These are phyloP conservation scores for Linurgus olivaceus DNA, from an alignment of 2,797 vertebrate genomes.

Conservation along the genomic window DNA sequence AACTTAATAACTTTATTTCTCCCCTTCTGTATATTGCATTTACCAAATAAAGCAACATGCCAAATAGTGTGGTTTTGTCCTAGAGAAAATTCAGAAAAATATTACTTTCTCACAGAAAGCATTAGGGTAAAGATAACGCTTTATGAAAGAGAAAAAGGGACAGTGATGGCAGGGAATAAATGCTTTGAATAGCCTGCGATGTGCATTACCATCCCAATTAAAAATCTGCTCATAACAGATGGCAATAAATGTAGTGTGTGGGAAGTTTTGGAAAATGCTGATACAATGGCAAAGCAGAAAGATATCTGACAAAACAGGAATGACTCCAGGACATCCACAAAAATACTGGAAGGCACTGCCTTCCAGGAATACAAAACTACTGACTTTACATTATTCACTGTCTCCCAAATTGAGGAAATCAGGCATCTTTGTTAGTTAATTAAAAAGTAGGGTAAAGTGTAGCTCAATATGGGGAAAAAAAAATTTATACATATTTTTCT, in stretches of 20 bases:
- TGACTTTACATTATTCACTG: constrained; percentile 2
- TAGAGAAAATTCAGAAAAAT: not conserved
- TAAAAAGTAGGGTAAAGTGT: not conserved
- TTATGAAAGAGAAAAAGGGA: not conserved
- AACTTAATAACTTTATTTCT: not conserved
- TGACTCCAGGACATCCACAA: not conserved
- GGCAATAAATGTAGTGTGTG: not conserved
- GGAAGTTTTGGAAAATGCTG: constrained; percentile 20
- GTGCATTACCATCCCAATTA: not conserved
- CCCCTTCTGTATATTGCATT: not conserved
- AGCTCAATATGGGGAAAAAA: not conserved
- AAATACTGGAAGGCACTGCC: not conserved
- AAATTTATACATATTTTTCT: not conserved
- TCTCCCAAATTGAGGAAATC: not conserved
- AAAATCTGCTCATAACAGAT: constrained; percentile 2
- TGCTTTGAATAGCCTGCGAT: not conserved
- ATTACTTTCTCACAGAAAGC: not conserved
- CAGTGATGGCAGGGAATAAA: not conserved
- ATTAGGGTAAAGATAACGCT: not conserved
- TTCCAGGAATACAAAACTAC: constrained; percentile 17
- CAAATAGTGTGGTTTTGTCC: not conserved
- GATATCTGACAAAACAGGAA: constrained; percentile 48
- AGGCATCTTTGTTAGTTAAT: constrained; percentile 18
- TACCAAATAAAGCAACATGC: not conserved
- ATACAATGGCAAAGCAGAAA: not conserved